Percentiles rank a stretch among this genome's conserved stretches.
phyloP scores from a whole-genome alignment of 2,113 vertebrate species.

The Saguinus midas region DNA sequence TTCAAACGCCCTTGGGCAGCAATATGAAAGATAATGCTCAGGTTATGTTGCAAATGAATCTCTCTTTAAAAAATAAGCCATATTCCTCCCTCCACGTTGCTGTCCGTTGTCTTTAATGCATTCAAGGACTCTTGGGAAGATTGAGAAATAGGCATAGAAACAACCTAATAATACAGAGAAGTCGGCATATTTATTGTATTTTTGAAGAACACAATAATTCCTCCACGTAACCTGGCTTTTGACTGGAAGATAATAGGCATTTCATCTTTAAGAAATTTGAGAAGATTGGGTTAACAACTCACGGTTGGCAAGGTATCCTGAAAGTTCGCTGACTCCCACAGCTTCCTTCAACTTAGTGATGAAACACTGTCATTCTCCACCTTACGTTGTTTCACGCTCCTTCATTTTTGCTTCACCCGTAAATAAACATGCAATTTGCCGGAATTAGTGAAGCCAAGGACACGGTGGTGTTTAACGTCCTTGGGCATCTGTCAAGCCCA shows the following conservation, averaged over 20 bases:
- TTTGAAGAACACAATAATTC: background rate
- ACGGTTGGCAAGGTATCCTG: background rate
- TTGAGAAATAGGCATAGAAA: background rate
- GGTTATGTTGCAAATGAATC: background rate
- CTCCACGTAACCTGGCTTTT: background rate
- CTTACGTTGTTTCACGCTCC: background rate
- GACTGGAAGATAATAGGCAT: background rate
- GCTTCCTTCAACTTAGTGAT: background rate
- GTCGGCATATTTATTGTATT: rapidly evolving
- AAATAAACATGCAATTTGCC: background rate
- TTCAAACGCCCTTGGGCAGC: background rate
- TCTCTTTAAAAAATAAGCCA: background rate
- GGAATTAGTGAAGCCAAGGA: background rate
- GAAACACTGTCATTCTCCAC: background rate
- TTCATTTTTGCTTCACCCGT: background rate
- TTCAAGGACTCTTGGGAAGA: background rate
- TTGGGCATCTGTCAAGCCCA: background rate
- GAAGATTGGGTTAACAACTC: background rate
- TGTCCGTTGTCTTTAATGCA: background rate
- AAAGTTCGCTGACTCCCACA: background rate
- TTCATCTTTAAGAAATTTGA: background rate
- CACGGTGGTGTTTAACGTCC: background rate
- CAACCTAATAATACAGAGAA: background rate
- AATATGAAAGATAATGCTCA: background rate
- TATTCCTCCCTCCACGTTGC: background rate